Conservation (phyloP, 1,140 invertebrate genomes). For the Papilio polyxenes region DNA sequence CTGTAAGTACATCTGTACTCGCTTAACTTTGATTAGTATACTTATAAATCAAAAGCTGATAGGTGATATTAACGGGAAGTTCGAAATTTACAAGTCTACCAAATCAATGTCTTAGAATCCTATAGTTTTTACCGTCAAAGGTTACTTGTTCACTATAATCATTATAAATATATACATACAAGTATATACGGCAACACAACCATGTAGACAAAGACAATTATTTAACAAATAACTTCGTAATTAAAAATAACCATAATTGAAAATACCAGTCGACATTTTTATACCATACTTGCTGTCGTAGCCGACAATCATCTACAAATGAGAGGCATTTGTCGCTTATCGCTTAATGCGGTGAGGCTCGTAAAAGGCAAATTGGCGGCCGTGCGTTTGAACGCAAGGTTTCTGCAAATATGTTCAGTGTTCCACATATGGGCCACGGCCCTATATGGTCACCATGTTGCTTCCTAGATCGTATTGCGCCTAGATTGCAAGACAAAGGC, state of each 20-base stretch:
- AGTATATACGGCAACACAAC: not conserved
- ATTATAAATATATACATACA: not conserved
- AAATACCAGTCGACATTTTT: not conserved
- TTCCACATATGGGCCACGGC: slow-evolving; percentile 39
- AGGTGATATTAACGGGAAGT: no score
- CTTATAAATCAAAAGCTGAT: not conserved
- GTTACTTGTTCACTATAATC: no score
- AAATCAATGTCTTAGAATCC: no score
- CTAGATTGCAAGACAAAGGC: slow-evolving; percentile 43
- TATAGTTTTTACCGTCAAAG: no score
- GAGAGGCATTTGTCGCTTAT: slow-evolving; percentile 13
- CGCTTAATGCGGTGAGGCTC: slow-evolving; percentile 12
- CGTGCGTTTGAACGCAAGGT: slow-evolving; percentile 42
- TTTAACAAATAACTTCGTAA: not conserved
- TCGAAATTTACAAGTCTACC: no score
- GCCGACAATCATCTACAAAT: slow-evolving; percentile 26
- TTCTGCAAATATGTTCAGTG: slow-evolving; percentile 41
- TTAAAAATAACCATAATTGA: slow-evolving; percentile 2
- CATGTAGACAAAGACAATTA: not conserved
- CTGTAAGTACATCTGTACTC: slow-evolving; percentile 18
- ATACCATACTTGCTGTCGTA: not conserved
- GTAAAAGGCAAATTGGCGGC: slow-evolving; percentile 41
- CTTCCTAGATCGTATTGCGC: slow-evolving; percentile 47
- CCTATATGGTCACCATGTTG: slow-evolving; percentile 42
- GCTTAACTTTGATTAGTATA: not conserved